Evolutionary conservation across 2,113 vertebrate genomes (phyloP).

Genomic region (Mus pahari): DNA sequence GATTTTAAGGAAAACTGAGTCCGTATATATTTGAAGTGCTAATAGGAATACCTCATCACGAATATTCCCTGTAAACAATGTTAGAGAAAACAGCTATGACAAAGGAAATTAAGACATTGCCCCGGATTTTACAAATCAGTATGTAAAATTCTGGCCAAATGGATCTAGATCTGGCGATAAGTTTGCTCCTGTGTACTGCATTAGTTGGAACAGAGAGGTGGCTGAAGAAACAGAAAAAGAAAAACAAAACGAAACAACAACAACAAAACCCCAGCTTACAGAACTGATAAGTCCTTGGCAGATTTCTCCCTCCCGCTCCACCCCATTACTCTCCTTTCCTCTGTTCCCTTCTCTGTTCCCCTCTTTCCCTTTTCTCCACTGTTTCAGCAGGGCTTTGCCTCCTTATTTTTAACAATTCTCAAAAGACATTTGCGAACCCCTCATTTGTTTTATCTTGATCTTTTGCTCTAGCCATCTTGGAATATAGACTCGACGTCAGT

Average conservation of each 20-base stretch:
- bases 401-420: background rate
- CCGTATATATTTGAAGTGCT: background rate
- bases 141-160: background rate
- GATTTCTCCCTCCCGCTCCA: background rate
- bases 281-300: background rate
- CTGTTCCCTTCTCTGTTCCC: too few relatives aligned
- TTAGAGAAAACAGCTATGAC: background rate
- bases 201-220: background rate
- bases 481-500: background rate
- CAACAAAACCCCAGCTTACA: background rate
- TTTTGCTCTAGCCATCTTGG: background rate
- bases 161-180: background rate
- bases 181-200: background rate
- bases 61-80: background rate
- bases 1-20: background rate
- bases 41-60: background rate
- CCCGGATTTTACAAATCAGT: background rate
- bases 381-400: background rate
- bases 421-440: background rate
- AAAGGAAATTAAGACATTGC: background rate
- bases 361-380: background rate
- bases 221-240: background rate
- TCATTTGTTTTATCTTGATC: constrained; percentile 2
- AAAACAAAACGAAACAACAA: background rate
- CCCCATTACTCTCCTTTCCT: background rate